phyloP scores from a whole-genome alignment of 1,140 invertebrate genomes.

The Drosophila triauraria region DNA sequence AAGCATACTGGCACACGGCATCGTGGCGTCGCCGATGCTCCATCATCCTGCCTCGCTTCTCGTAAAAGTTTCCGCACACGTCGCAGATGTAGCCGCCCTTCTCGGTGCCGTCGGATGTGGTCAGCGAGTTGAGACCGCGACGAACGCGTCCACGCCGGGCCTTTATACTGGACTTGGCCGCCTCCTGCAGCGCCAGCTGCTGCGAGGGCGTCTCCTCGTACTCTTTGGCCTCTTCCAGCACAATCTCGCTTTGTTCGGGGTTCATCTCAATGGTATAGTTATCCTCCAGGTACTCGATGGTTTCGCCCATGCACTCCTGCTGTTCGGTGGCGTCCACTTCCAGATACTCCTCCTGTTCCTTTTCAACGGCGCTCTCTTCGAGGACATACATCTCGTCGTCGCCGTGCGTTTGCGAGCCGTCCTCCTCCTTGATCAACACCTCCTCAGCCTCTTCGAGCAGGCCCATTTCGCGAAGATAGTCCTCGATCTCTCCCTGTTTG shows the following conservation, averaged over 20 bases:
- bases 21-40: constrained; percentile 77
- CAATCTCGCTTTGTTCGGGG: constrained; percentile 53
- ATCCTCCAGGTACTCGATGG: constrained; percentile 72
- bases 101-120: constrained; percentile 57
- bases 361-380: constrained; percentile 27
- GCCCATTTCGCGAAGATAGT: constrained; percentile 56
- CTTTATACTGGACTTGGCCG: constrained; percentile 49
- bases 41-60: constrained; percentile 78
- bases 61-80: constrained; percentile 79
- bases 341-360: constrained; percentile 35
- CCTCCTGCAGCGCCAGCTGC: constrained; percentile 22
- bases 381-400: constrained; percentile 68
- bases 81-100: constrained; percentile 72
- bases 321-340: constrained; percentile 54
- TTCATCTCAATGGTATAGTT: constrained; percentile 69
- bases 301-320: constrained; percentile 58
- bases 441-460: constrained; percentile 58
- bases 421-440: constrained; percentile 64
- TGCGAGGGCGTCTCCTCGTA: constrained; percentile 33
- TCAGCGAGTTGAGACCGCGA: constrained; percentile 47
- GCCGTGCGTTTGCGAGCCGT: constrained; percentile 21
- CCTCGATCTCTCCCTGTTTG: constrained; percentile 64
- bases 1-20: constrained; percentile 64
- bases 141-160: constrained; percentile 40
- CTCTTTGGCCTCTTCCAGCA: constrained; percentile 44